Percentiles rank a stretch among this genome's conserved stretches.
Conservation (phyloP, 2,797 vertebrate genomes). For the Trichosurus vulpecula region DNA sequence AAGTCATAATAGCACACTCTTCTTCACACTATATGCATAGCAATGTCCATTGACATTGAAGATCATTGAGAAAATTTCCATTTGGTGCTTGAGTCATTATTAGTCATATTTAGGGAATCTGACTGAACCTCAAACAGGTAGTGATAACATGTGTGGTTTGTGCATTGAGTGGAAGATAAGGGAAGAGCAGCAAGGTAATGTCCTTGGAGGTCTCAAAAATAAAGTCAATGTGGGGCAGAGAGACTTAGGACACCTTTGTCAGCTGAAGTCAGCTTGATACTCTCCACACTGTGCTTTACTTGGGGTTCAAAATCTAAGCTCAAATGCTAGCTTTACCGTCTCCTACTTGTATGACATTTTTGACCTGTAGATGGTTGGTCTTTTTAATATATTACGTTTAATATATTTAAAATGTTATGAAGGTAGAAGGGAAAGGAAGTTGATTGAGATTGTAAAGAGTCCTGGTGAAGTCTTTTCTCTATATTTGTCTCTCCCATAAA, state of each 20-base stretch:
- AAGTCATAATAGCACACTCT: slow-evolving; percentile 36
- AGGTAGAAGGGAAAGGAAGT: neutral
- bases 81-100: neutral
- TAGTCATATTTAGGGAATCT: neutral
- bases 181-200: neutral
- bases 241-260: neutral
- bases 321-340: neutral
- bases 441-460: neutral
- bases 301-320: neutral
- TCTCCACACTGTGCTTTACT: neutral
- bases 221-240: slow-evolving; percentile 3
- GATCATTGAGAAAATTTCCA: slow-evolving; percentile 3
- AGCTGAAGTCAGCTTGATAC: neutral
- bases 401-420: neutral
- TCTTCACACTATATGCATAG: neutral
- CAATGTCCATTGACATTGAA: neutral
- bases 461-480: neutral
- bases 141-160: neutral
- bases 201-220: slow-evolving; percentile 33
- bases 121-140: neutral
- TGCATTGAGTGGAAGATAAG: neutral
- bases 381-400: neutral
- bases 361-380: neutral
- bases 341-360: neutral
- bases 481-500: neutral